Percentiles rank a stretch among this genome's conserved stretches.
Evolutionary conservation across 2,888 invertebrate species (phyloP).

Genomic region (Trypoxylon attenuatum): DNA sequence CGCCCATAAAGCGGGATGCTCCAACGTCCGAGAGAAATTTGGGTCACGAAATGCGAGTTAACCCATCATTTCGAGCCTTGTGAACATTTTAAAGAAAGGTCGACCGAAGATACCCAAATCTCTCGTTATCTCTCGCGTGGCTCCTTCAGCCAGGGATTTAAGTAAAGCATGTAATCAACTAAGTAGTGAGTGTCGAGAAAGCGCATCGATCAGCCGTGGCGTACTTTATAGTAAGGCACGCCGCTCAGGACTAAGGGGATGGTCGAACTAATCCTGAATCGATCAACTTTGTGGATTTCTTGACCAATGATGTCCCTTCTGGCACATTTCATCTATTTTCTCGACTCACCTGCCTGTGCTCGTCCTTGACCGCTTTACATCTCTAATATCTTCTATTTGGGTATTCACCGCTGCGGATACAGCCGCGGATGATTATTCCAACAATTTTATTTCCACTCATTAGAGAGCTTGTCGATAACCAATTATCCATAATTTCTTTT

Average conservation of each 20-base stretch:
- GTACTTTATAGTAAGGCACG: constrained; percentile 28
- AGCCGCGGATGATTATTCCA: constrained; percentile 30
- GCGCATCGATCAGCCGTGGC: not conserved
- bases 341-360: constrained; percentile 46
- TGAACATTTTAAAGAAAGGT: no score
- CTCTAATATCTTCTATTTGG: constrained; percentile 47
- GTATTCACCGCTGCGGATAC: constrained; percentile 41
- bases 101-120: no score
- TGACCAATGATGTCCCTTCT: constrained; percentile 31
- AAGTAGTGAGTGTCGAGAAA: no score
- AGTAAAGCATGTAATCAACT: not conserved
- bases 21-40: not conserved
- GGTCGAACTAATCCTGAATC: constrained; percentile 42
- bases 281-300: constrained; percentile 40
- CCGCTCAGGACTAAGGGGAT: constrained; percentile 13
- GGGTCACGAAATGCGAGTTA: not conserved
- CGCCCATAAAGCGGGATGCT: not conserved
- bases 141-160: no score
- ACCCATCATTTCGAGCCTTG: no score
- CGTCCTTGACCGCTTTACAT: constrained; percentile 56
- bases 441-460: no score
- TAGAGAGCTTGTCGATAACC: no score
- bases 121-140: no score
- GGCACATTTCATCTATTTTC: constrained; percentile 47
- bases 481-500: no score